These are phyloP conservation scores for Anastatus disparis DNA, from an alignment of 1,140 invertebrate genomes.

Conservation along the genomic window DNA sequence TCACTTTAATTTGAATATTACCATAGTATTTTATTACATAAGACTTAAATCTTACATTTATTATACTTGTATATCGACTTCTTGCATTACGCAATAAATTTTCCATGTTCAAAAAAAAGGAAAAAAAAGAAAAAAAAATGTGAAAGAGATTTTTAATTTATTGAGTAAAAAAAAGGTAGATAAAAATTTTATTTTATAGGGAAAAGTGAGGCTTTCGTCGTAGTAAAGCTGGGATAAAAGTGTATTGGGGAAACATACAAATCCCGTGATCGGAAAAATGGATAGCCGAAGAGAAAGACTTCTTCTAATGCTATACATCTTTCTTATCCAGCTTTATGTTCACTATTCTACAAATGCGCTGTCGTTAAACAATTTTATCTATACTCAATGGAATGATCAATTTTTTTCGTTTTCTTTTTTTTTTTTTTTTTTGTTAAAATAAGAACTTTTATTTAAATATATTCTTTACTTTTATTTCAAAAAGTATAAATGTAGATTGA, in stretches of 20 bases:
- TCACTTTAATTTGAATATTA: no score
- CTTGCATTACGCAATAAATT: no score
- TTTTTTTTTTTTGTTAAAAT: no score
- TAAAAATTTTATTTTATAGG: not conserved
- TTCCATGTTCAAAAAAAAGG: no score
- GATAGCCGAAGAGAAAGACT: constrained; percentile 5
- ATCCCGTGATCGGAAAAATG: constrained; percentile 17
- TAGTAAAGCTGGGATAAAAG: constrained; percentile 5
- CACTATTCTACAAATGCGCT: not conserved
- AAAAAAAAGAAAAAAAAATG: no score
- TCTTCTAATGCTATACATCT: not conserved
- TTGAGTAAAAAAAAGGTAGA: not conserved
- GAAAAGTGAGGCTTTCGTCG: not conserved
- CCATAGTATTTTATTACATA: no score
- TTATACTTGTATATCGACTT: no score
- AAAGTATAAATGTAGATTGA: no score
- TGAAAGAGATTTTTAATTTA: not conserved
- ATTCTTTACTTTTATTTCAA: no score
- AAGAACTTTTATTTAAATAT: no score
- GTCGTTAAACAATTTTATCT: not conserved
- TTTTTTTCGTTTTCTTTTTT: no score
- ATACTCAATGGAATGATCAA: not conserved
- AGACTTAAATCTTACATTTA: no score
- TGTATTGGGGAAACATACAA: constrained; percentile 8
- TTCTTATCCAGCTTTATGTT: constrained; percentile 12